Conservation (phyloP, 2,113 vertebrate genomes). For the Chamaetylas fuelleborni region DNA sequence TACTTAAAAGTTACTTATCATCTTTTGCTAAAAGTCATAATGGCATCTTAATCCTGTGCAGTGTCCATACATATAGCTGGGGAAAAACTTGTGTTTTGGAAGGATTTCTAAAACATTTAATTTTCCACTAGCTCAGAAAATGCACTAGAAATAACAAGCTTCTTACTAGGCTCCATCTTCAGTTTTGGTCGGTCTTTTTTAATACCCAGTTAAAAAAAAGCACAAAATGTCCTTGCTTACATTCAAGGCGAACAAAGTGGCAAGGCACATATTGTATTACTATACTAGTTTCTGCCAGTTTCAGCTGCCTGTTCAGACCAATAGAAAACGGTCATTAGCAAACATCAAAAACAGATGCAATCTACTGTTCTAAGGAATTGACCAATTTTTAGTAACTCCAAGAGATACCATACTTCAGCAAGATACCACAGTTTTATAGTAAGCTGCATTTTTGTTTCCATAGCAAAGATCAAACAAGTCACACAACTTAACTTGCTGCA, state of each 20-base stretch:
- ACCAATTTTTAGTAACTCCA: background rate
- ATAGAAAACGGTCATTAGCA: background rate
- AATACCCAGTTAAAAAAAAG: background rate
- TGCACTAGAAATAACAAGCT: accelerated
- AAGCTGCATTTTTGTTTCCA: background rate
- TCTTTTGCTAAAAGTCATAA: background rate
- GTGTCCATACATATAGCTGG: background rate
- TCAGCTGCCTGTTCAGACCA: background rate
- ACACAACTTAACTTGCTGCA: background rate
- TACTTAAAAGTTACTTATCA: background rate
- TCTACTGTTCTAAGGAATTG: background rate
- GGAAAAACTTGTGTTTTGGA: background rate
- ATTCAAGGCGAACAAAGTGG: background rate
- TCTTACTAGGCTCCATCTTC: background rate
- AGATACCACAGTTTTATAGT: background rate
- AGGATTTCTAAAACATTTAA: background rate
- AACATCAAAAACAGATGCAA: background rate
- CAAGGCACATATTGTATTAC: background rate
- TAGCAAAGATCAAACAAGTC: background rate
- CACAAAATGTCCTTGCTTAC: background rate
- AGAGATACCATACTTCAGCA: background rate
- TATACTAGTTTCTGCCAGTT: background rate
- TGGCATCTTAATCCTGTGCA: background rate
- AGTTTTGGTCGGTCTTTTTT: background rate
- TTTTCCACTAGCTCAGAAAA: background rate